These are phyloP conservation scores for Crax fasciolata DNA, from an alignment of 2,797 vertebrate genomes.

Conservation along the genomic window DNA sequence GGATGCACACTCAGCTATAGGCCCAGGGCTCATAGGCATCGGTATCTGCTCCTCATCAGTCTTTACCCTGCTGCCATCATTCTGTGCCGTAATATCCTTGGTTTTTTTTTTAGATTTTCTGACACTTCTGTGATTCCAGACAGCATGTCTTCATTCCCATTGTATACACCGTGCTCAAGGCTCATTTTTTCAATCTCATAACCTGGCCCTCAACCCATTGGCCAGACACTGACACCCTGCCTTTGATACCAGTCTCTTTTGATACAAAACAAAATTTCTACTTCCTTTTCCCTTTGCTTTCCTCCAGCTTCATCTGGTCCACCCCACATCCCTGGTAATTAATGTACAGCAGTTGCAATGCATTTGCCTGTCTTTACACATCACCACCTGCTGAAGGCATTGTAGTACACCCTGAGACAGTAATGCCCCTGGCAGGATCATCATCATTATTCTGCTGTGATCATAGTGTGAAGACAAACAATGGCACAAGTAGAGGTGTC, in stretches of 20 bases:
- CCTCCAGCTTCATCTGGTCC: background rate
- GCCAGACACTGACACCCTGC: background rate
- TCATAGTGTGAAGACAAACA: background rate
- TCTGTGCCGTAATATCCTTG: background rate
- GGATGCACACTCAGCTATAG: background rate
- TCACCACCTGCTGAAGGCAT: background rate
- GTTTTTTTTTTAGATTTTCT: background rate
- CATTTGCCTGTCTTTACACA: background rate
- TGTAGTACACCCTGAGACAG: background rate
- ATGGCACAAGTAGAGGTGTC: background rate
- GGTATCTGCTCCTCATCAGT: background rate
- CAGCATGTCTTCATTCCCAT: background rate
- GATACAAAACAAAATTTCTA: background rate
- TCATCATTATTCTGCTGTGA: background rate
- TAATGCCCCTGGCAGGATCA: background rate
- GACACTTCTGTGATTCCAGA: background rate
- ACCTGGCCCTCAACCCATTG: background rate
- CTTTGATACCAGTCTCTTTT: background rate
- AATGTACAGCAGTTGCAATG: background rate
- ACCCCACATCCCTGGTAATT: background rate
- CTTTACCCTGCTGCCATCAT: background rate
- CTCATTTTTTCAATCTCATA: background rate
- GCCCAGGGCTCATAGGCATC: rapidly evolving
- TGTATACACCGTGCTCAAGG: background rate
- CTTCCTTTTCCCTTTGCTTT: background rate